These are phyloP conservation scores for Heliconius cydno DNA, from an alignment of 2,888 invertebrate species.

Conservation along the genomic window DNA sequence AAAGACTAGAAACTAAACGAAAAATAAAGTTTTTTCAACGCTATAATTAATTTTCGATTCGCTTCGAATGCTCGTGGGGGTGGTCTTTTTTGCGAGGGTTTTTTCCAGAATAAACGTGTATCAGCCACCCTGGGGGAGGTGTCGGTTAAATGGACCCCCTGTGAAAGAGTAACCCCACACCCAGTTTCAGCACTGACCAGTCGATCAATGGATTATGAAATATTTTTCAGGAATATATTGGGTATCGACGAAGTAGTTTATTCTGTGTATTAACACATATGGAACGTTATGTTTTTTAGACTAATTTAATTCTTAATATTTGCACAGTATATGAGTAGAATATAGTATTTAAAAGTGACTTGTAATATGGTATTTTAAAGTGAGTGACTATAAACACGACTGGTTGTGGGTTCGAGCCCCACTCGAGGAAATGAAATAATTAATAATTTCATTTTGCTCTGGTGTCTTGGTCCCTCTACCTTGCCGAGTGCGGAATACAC, in stretches of 20 bases:
- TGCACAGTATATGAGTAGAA: not conserved
- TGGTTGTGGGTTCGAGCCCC: too few species aligned
- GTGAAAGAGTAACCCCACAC: slow-evolving; percentile 55
- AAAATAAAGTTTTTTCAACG: slow-evolving; percentile 55
- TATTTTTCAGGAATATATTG: slow-evolving; percentile 57
- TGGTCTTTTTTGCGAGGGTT: slow-evolving; percentile 62
- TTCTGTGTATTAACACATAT: not conserved
- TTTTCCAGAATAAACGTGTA: slow-evolving; percentile 74
- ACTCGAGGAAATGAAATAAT: too few species aligned
- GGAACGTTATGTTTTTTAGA: not conserved
- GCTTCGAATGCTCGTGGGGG: slow-evolving; percentile 64
- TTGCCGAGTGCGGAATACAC: too few species aligned
- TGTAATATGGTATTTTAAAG: too few species aligned
- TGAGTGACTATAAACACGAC: too few species aligned
- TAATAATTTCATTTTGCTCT: too few species aligned
- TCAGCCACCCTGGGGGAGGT: slow-evolving; percentile 50
- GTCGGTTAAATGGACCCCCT: slow-evolving; percentile 66
- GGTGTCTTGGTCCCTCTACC: too few species aligned
- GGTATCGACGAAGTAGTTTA: slow-evolving; percentile 23
- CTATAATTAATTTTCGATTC: slow-evolving; percentile 79
- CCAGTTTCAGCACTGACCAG: slow-evolving; percentile 64
- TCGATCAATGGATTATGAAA: slow-evolving; percentile 76
- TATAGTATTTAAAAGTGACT: too few species aligned
- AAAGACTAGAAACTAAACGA: slow-evolving; percentile 43
- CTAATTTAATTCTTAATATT: not conserved